Evolutionary conservation across 2,113 vertebrate genomes (phyloP).

Genomic region (Sigmodon hispidus): DNA sequence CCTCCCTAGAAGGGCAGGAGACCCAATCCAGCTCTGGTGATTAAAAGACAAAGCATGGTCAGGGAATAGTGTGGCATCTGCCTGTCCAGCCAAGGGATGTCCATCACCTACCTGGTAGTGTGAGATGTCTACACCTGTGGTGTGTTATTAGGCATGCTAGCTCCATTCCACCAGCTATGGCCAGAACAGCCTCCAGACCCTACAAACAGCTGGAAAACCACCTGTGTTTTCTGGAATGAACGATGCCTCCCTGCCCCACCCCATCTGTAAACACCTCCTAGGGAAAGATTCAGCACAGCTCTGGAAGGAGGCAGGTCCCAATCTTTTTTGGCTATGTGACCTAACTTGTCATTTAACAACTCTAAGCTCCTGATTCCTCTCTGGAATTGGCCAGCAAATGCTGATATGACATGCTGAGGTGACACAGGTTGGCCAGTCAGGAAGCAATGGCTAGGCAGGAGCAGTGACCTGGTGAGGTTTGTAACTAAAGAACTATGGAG

Average conservation of each 20-base stretch:
- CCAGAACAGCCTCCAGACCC: fast-evolving
- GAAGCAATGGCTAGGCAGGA: neutral
- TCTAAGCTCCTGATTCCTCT: neutral
- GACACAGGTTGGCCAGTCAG: neutral
- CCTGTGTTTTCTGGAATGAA: neutral
- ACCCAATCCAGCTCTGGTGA: neutral
- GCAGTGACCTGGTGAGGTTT: neutral
- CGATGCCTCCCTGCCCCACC: neutral
- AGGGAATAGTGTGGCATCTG: neutral
- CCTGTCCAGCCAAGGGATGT: neutral
- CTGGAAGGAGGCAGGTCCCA: neutral
- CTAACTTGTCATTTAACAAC: neutral
- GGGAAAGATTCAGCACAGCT: neutral
- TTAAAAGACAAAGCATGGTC: slow-evolving; percentile 37
- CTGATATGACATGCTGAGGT: neutral
- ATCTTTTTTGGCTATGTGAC: neutral
- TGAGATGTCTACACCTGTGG: neutral
- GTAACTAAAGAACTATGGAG: neutral
- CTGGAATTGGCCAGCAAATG: neutral
- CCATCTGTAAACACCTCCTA: neutral
- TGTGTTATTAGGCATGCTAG: neutral
- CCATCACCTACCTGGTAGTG: neutral
- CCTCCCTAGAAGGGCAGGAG: neutral
- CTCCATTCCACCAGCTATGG: neutral
- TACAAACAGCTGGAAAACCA: neutral